phyloP scores from a whole-genome alignment of 2,113 vertebrate species.

The Candoia aspera region DNA sequence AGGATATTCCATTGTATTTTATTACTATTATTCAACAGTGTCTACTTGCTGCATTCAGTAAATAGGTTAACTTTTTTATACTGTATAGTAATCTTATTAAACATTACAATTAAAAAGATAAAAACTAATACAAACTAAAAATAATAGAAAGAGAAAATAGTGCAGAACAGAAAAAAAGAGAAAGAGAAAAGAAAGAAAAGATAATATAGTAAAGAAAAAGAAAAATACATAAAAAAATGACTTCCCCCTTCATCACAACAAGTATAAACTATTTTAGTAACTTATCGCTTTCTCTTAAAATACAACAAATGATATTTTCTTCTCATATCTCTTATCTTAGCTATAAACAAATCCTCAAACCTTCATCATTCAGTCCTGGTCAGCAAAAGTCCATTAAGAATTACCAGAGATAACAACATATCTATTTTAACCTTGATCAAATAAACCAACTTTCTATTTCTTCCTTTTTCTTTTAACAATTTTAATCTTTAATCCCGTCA shows the following conservation, averaged over 20 bases:
- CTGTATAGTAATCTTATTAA: neutral
- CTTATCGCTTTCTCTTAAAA: neutral
- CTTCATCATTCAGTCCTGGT: neutral
- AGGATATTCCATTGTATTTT: neutral
- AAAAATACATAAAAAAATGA: neutral
- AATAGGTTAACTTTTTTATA: neutral
- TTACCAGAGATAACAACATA: too few relatives aligned
- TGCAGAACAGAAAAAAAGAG: neutral
- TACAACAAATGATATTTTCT: neutral
- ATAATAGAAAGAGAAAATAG: neutral
- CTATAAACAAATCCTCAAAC: neutral
- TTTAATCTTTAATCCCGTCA: too few relatives aligned
- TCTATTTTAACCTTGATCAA: too few relatives aligned
- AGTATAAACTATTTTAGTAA: neutral
- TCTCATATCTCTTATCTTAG: neutral
- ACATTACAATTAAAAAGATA: neutral
- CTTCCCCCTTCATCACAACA: too few relatives aligned
- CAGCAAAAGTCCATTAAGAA: neutral
- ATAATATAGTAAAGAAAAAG: too few relatives aligned
- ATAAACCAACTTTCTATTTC: too few relatives aligned
- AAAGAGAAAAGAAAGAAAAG: neutral
- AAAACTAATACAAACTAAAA: too few relatives aligned
- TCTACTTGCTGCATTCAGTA: neutral
- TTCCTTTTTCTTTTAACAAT: too few relatives aligned
- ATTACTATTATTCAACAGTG: neutral